These are phyloP conservation scores for Cyclophora punctaria DNA, from an alignment of 2,888 invertebrate species.

Conservation along the genomic window DNA sequence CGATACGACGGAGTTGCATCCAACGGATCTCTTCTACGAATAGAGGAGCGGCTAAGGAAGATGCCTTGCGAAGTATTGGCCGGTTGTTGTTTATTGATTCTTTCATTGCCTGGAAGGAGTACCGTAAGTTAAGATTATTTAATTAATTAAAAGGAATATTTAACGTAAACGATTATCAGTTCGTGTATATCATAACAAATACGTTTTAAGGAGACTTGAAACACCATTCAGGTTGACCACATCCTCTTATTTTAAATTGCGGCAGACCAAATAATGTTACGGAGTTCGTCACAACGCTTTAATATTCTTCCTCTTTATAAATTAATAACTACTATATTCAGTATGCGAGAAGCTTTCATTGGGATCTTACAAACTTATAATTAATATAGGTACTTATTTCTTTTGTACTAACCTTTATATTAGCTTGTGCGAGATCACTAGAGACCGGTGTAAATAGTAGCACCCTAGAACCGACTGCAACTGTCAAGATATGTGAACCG, in stretches of 20 bases:
- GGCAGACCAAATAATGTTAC: too few relatives aligned
- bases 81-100: slow-evolving; percentile 89
- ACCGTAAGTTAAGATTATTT: too few relatives aligned
- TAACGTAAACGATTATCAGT: too few relatives aligned
- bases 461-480: slow-evolving; percentile 95
- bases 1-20: slow-evolving; percentile 95
- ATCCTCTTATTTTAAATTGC: too few relatives aligned
- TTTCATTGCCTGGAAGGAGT: slow-evolving; percentile 79
- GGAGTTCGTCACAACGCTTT: too few relatives aligned
- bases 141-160: too few relatives aligned
- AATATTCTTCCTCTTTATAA: too few relatives aligned
- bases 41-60: slow-evolving; percentile 91
- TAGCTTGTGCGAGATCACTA: slow-evolving; percentile 95
- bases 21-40: slow-evolving; percentile 95
- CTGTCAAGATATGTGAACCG: slow-evolving; percentile 97
- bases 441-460: slow-evolving; percentile 95
- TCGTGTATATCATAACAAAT: too few relatives aligned
- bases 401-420: slow-evolving; percentile 78
- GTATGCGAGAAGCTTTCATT: too few relatives aligned
- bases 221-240: too few relatives aligned
- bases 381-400: not conserved
- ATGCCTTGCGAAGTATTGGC: slow-evolving; percentile 91
- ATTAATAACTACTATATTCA: not conserved
- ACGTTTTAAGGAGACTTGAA: too few relatives aligned
- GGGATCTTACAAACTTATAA: too few relatives aligned